Conservation (phyloP, 2,113 vertebrate genomes). For the Anarrhichthys ocellatus region DNA sequence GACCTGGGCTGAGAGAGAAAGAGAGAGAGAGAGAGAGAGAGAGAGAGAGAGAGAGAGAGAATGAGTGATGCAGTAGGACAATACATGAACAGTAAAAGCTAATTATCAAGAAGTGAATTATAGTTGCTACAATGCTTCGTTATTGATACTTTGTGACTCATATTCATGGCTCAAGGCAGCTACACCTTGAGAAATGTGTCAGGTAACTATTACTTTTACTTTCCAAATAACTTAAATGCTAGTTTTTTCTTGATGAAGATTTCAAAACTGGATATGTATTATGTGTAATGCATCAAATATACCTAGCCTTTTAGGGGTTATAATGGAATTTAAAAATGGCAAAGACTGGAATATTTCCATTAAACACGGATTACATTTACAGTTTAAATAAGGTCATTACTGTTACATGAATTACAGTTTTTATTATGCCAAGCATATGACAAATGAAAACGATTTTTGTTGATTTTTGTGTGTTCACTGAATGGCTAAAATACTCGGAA, state of each 20-base stretch:
- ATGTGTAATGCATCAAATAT: neutral
- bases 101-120: conserved; percentile 2
- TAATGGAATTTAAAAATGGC: neutral
- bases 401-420: neutral
- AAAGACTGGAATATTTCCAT: neutral
- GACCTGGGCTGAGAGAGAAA: conserved; percentile 4
- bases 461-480: conserved; percentile 40
- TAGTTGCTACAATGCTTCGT: neutral
- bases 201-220: conserved; percentile 63
- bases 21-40: conserved; percentile 25
- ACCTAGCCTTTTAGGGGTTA: neutral
- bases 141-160: conserved; percentile 21
- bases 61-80: conserved; percentile 7
- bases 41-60: conserved; percentile 22
- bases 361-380: neutral
- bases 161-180: conserved; percentile 56
- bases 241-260: neutral
- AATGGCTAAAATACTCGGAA: conserved; percentile 52
- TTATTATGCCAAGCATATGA: neutral
- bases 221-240: neutral
- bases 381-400: neutral
- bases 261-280: neutral
- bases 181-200: conserved; percentile 46
- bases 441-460: conserved; percentile 1
- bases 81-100: neutral